Conservation (phyloP, 2,888 invertebrate species). For the Prostheceraeus crozeri region DNA sequence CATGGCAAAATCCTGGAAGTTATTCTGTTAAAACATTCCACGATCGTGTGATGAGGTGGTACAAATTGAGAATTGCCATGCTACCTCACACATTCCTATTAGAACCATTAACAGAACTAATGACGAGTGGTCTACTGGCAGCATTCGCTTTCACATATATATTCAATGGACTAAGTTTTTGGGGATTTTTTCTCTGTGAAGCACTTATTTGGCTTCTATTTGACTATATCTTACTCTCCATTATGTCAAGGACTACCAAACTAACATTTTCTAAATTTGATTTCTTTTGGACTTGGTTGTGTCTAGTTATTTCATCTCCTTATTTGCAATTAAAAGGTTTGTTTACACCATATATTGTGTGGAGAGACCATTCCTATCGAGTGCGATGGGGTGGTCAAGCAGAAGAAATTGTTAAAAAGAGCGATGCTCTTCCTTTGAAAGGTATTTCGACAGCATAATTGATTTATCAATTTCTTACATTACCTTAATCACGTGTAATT, state of each 20-base stretch:
- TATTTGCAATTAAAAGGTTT: conserved; percentile 28
- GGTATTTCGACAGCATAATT: no score
- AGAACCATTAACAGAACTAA: conserved; percentile 35
- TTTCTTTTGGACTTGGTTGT: conserved; percentile 1
- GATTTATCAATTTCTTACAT: no score
- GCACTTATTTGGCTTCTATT: conserved; percentile 35
- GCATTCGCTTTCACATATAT: conserved; percentile 31
- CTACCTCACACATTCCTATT: conserved; percentile 19
- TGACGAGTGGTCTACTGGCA: conserved; percentile 31
- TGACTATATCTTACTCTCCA: conserved; percentile 32
- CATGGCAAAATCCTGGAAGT: conserved; percentile 33
- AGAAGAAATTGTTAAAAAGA: conserved; percentile 28
- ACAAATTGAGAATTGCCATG: conserved; percentile 31
- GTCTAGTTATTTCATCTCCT: conserved; percentile 5
- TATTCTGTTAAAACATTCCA: conserved; percentile 23
- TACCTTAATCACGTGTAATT: no score
- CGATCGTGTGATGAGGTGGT: conserved; percentile 33
- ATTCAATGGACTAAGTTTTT: conserved; percentile 13
- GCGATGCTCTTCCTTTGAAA: no score
- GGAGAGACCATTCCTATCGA: conserved; percentile 27
- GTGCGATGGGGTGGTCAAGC: conserved; percentile 32
- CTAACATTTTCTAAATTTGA: neutral
- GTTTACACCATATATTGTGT: conserved; percentile 9
- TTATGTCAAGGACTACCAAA: no score
- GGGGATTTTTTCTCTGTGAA: conserved; percentile 35